Evolutionary conservation across 92 coral and sea anemone genomes (phyloP).

Genomic region (Hydrozoanthus gracilis): DNA sequence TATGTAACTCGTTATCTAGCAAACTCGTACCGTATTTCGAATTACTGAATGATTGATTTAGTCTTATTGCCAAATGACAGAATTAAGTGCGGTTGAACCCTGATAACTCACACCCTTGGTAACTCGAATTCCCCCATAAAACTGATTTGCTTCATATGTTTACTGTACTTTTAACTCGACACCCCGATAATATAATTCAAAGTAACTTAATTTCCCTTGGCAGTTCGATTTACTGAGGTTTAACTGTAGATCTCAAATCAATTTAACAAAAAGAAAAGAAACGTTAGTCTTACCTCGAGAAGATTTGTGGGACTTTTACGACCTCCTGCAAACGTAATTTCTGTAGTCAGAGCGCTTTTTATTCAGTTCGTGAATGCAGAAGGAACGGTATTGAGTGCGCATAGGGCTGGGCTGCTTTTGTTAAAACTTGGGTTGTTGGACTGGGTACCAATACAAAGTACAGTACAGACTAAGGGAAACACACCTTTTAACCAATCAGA

Average conservation of each 20-base stretch:
- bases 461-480: too few species aligned
- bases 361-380: background rate
- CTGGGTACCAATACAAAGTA: too few species aligned
- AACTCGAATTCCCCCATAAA: background rate
- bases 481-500: too few species aligned
- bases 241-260: background rate
- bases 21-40: too few species aligned
- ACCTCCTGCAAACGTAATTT: background rate
- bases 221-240: too few species aligned
- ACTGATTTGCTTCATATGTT: background rate
- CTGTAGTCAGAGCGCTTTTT: background rate
- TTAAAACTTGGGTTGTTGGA: too few species aligned
- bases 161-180: background rate
- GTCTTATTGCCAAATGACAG: too few species aligned
- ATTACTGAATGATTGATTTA: too few species aligned
- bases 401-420: too few species aligned
- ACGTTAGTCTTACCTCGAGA: constrained; percentile 57
- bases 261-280: background rate
- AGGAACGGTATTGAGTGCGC: too few species aligned
- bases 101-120: background rate
- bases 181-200: background rate
- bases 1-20: too few species aligned
- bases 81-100: background rate
- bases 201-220: background rate
- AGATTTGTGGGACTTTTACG: constrained; percentile 70